Evolutionary conservation across 2,113 vertebrate species (phyloP).

Genomic region (Acinonyx jubatus): DNA sequence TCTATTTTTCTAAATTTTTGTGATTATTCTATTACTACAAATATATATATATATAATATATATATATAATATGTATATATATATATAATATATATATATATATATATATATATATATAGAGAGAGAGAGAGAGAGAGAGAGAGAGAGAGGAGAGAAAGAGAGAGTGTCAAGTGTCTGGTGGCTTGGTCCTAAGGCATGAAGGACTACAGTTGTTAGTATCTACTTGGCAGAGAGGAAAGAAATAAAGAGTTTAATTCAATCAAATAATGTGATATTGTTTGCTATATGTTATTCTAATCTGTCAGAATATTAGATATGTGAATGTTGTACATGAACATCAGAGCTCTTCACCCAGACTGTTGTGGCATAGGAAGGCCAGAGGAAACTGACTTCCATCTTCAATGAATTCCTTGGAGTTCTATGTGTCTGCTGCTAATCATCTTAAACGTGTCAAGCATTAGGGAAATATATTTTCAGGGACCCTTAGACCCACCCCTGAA

Average conservation of each 20-base stretch:
- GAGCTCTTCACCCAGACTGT: not conserved
- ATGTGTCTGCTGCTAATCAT: not conserved
- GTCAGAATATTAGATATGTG: not conserved
- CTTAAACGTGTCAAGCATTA: not conserved
- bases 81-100: too few relatives aligned
- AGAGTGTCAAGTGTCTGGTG: not conserved
- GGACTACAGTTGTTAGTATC: not conserved
- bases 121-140: too few relatives aligned
- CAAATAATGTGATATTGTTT: not conserved
- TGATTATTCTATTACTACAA: not conserved
- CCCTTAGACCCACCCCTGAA: not conserved
- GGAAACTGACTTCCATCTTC: not conserved
- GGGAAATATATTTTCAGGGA: not conserved
- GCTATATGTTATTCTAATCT: not conserved
- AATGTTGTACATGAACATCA: not conserved
- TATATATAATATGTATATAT: too few relatives aligned
- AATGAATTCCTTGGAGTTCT: not conserved
- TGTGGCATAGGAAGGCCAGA: not conserved
- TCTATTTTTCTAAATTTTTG: not conserved
- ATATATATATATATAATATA: not conserved
- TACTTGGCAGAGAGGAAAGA: not conserved
- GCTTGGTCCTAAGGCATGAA: not conserved
- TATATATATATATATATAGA: not conserved
- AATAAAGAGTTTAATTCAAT: not conserved
- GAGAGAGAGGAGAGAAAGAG: not conserved